Evolutionary conservation across 2,113 vertebrate species (phyloP), one percentile per base, ranked within the genome.

Genomic region (Vicugna pacos): DNA sequence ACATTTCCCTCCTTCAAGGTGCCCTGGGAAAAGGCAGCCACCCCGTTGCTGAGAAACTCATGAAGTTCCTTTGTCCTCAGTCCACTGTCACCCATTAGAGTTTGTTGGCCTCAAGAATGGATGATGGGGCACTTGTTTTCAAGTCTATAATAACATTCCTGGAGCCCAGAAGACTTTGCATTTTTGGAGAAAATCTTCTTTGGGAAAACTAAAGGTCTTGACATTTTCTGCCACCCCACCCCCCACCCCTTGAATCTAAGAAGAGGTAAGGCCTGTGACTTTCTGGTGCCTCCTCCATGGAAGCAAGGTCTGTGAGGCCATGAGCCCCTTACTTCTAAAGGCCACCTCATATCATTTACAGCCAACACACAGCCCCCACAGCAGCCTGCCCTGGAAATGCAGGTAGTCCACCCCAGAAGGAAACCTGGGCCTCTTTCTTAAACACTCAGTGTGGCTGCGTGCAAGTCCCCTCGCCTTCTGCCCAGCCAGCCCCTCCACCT

Each of bases 181-280:
- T 95, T 70, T 91, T 38, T 35, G 11, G 22, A 79, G 67, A 82
- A 72, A 70, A 35, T 83, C 58, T 56, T 94, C 52, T 85, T 67
- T 54, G 58, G 46, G 75, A 52, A 82, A 82, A 88, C 6, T 1
- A 9, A 60, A 94, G 26, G 17, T 58, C 35, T 89, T 77, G 22
- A 64, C 30, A 20, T 35, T 81, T 89, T 56, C 24, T 5, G 14
- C 30, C 1, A 2, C 30, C 28, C 15, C 38, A 42, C 0, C 26
- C 0, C 15, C 13, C 35, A 35, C 35, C 30, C n/a, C 5, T 70
- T 77, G 38, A 35, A 50, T 58, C 58, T 90, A 87, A 82, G 72
- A 26, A 28, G 67, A n/a, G n/a, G 20, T n/a, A 46, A 73, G 80
- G 30, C 32, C 69, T 32, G 2, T 91, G 35, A 15, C 26, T 80